A percentile compares a stretch with the other conserved stretches of the same genome.
phyloP scores from a whole-genome alignment of 1,140 invertebrate species.

The Camponotus vicinus region DNA sequence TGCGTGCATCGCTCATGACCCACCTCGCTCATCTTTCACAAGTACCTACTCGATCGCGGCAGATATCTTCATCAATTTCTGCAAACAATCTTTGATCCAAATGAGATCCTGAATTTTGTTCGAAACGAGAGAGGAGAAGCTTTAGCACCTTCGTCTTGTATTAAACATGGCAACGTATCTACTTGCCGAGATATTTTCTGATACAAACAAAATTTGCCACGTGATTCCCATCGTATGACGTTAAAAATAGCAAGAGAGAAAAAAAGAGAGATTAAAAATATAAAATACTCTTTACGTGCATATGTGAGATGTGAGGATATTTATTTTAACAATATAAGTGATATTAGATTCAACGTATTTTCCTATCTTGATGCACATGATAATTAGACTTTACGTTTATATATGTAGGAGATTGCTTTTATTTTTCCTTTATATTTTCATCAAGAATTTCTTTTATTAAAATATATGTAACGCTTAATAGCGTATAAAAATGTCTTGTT shows the following conservation, averaged over 20 bases:
- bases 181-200: neutral
- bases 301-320: neutral
- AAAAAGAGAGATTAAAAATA: neutral
- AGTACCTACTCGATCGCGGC: constrained; percentile 26
- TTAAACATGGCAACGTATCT: neutral
- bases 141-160: neutral
- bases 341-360: neutral
- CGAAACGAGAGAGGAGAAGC: neutral
- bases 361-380: neutral
- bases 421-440: neutral
- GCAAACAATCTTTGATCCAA: constrained; percentile 59
- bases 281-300: neutral
- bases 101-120: constrained; percentile 45
- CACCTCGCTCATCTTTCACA: constrained; percentile 33
- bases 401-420: neutral
- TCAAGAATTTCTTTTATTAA: neutral
- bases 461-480: neutral
- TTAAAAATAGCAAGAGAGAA: neutral
- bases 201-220: constrained; percentile 10
- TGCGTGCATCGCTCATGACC: neutral
- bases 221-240: neutral
- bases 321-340: neutral
- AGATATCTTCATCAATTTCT: constrained; percentile 60
- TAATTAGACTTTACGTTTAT: neutral
- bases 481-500: neutral